These are phyloP conservation scores for Malthinus flaveolus DNA, from an alignment of 2,888 invertebrate species.

Conservation along the genomic window DNA sequence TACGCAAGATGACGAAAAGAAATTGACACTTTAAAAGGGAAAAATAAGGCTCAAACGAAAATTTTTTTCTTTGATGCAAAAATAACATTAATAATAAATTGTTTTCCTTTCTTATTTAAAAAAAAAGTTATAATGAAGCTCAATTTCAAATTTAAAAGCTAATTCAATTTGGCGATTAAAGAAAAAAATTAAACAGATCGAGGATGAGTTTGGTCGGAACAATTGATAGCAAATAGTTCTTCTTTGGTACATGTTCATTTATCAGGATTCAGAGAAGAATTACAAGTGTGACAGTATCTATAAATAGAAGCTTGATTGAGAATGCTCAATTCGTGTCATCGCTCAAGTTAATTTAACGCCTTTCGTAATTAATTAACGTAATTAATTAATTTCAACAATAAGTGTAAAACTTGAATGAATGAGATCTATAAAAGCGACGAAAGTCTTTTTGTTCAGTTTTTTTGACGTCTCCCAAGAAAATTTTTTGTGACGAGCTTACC, in stretches of 20 bases:
- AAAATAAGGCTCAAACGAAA: not conserved
- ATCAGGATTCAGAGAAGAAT: not conserved
- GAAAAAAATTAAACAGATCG: conserved; percentile 1
- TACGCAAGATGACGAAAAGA: conserved; percentile 10
- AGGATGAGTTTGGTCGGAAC: not conserved
- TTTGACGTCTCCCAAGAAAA: no score
- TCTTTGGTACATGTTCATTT: conserved; percentile 1
- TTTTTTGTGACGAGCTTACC: no score
- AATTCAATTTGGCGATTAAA: not conserved
- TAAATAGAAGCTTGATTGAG: no score
- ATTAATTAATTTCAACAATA: no score
- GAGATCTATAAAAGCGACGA: no score
- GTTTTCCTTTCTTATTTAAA: not conserved
- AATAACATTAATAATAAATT: not conserved
- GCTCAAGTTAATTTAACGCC: no score
- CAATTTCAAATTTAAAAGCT: not conserved
- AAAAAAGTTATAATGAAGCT: not conserved
- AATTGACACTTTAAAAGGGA: conserved; percentile 6
- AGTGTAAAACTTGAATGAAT: no score
- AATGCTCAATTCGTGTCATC: no score
- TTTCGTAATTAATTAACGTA: no score
- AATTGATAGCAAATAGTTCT: not conserved
- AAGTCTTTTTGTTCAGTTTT: no score
- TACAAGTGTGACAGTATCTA: not conserved
- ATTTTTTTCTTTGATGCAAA: not conserved